Evolutionary conservation across 2,888 invertebrate genomes (phyloP).

Genomic region (Xiphydria camelus): DNA sequence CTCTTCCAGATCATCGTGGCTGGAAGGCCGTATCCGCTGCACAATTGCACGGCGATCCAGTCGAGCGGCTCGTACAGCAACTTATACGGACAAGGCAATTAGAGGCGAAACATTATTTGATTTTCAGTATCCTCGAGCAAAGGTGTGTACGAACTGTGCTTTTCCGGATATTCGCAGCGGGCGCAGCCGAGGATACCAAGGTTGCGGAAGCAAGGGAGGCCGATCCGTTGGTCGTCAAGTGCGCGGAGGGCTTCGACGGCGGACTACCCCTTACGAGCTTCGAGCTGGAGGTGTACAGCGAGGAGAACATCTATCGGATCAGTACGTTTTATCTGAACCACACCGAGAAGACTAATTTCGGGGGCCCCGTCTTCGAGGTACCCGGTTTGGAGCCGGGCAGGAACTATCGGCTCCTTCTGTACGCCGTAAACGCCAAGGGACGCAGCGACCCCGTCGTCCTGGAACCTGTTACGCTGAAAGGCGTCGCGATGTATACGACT

Average conservation of each 20-base stretch:
- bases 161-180: neutral
- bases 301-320: constrained; percentile 46
- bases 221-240: constrained; percentile 83
- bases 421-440: constrained; percentile 86
- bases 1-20: constrained; percentile 85
- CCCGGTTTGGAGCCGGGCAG: constrained; percentile 73
- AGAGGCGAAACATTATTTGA: no score
- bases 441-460: constrained; percentile 81
- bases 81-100: no score
- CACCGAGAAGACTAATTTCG: constrained; percentile 35
- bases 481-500: constrained; percentile 70
- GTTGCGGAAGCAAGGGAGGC: constrained; percentile 52
- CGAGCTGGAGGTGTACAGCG: constrained; percentile 50
- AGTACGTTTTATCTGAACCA: constrained; percentile 47
- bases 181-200: constrained; percentile 47
- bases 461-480: constrained; percentile 82
- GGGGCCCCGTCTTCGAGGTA: constrained; percentile 67
- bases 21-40: constrained; percentile 84
- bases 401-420: constrained; percentile 78
- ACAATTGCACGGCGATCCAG: constrained; percentile 77
- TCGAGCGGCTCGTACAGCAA: no score
- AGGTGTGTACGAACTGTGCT: no score
- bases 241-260: constrained; percentile 85
- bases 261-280: constrained; percentile 75
- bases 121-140: no score